Base-by-base conservation (phyloP, 2,888 invertebrate genomes). In the Dryadula phaetusa region DNA sequence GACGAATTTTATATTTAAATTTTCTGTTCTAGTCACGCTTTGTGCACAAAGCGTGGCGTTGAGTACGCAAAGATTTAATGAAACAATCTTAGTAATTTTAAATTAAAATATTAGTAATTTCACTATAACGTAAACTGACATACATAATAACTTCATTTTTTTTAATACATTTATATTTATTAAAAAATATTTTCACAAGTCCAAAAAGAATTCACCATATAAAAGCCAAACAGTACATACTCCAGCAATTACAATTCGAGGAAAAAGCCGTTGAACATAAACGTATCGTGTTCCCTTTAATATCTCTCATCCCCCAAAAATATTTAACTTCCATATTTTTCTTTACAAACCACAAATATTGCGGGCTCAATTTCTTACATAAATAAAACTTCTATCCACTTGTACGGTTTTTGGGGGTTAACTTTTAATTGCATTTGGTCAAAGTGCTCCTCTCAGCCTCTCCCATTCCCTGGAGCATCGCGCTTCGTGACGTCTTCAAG, bases 381-480 rank as follows among this genome's bases (percentile, higher is more conserved):
- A 65, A 65, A 65, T 64, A 56, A 62, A 65, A 62, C 62, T 62
- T 69, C 47, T 32, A 49, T 42, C 56, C 61, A 54, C 49, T 56
- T 65, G 40, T 18, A 61, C 37, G 68, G 61, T 64, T 70, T 52
- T 70, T 63, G 62, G 72, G 69, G 66, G n/a, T n/a, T 67, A 72
- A 72, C 54, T 72, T 72, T 72, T 72, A 72, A 72, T 72, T 72
- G 70, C 70, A 61, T 72, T 70, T 60, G 72, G 70, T 70, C 69
- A 65, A 64, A 70, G 63, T 62, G 64, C 54, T 61, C 67, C 63
- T 32, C 40, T 34, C 47, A 16, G 5, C 1, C 16, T n/a, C n/a
- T n/a, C n/a, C 0, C 16, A 28, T 2, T 66, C 63, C 40, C 44
- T 22, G 34, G 65, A 68, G 61, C 22, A 65, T 49, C 49, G 52